phyloP scores from a whole-genome alignment of 2,797 vertebrate genomes.

The Pantherophis alleghaniensis region DNA sequence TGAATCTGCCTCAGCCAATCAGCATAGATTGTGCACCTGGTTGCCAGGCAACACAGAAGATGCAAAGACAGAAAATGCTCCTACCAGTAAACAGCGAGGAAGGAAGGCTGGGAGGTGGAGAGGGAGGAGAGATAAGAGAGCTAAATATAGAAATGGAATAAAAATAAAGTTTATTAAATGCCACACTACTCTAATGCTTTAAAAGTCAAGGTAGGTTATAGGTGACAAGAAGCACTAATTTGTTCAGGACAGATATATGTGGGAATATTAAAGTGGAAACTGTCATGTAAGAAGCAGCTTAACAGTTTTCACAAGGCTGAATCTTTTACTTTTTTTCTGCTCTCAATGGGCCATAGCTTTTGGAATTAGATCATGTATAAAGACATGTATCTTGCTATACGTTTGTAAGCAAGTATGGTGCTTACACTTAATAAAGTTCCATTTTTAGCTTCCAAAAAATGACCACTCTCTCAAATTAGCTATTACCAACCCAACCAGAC shows the following conservation, averaged over 20 bases:
- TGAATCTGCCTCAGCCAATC: conserved; percentile 74
- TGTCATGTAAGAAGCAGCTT: not conserved
- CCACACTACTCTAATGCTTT: not conserved
- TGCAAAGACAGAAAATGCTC: conserved; percentile 61
- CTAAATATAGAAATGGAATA: conserved; percentile 74
- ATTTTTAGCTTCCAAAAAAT: not conserved
- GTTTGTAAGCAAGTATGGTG: not conserved
- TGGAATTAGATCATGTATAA: not conserved
- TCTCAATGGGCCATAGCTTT: not conserved
- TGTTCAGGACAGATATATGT: not conserved
- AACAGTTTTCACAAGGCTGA: not conserved
- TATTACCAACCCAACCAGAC: not conserved
- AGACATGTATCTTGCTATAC: too few species aligned
- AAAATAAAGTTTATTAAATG: conserved; percentile 67
- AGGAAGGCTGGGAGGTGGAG: conserved; percentile 23
- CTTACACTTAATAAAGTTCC: not conserved
- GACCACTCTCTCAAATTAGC: not conserved
- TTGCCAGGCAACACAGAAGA: conserved; percentile 84
- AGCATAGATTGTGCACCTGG: conserved; percentile 70
- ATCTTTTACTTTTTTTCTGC: not conserved
- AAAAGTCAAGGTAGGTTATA: not conserved
- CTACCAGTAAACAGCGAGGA: conserved; percentile 54
- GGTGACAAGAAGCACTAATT: not conserved
- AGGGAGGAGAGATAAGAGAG: conserved; percentile 41
- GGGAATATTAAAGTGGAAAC: not conserved